Conservation (phyloP, 2,797 vertebrate species). For the Schizopygopsis malacanthus region DNA sequence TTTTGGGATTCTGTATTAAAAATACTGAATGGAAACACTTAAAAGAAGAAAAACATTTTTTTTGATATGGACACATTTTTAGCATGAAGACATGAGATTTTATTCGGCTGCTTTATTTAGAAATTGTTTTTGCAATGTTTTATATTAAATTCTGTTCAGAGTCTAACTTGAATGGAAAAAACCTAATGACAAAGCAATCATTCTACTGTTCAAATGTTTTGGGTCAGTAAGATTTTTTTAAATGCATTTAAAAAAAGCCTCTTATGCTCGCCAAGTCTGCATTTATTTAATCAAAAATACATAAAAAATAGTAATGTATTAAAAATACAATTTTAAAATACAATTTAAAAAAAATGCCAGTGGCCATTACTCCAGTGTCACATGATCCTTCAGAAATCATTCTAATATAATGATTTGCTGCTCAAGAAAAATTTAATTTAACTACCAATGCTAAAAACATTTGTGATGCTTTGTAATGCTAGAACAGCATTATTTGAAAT, state of each 20-base stretch:
- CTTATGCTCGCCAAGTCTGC: neutral
- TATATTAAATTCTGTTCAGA: neutral
- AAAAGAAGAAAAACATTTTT: neutral
- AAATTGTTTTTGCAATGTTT: neutral
- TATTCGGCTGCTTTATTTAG: neutral
- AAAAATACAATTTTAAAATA: neutral
- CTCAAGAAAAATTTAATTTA: neutral
- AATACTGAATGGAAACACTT: neutral
- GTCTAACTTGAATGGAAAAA: neutral
- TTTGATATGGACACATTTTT: neutral
- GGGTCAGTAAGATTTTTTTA: neutral
- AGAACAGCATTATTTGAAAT: neutral
- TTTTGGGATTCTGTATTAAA: neutral
- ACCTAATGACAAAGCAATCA: neutral
- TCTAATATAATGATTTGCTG: neutral
- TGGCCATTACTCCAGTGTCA: neutral
- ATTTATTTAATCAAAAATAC: slow-evolving; percentile 2
- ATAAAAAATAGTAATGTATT: neutral
- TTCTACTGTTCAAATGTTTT: neutral
- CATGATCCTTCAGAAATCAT: neutral
- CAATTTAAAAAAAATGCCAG: neutral
- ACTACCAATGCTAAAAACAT: neutral
- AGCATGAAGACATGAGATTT: neutral
- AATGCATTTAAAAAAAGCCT: neutral
- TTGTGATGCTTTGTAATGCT: neutral